phyloP scores from a whole-genome alignment of 2,888 invertebrate species.

The Dynastes tityus region DNA sequence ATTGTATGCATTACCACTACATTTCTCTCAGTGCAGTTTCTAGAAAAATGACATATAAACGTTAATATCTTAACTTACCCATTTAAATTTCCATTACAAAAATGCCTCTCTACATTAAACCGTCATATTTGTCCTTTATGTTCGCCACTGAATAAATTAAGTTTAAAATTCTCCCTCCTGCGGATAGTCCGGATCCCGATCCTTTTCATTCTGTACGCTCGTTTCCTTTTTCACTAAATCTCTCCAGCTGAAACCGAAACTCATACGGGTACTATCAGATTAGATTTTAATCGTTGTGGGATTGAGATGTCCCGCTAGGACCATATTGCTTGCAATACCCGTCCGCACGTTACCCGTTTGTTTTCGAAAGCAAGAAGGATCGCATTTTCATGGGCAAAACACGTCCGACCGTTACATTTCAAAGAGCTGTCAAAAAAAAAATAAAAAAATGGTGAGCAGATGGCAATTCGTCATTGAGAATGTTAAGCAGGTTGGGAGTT shows the following conservation, averaged over 20 bases:
- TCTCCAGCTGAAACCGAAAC: background rate
- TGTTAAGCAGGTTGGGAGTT: slow-evolving; percentile 1
- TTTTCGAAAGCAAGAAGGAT: slow-evolving; percentile 17
- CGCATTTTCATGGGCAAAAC: slow-evolving; percentile 3
- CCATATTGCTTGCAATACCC: background rate
- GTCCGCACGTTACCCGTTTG: background rate
- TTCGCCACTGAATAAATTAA: slow-evolving; percentile 9
- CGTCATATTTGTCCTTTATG: background rate
- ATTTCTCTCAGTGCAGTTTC: no score
- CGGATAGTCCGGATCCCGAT: background rate
- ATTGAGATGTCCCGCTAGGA: slow-evolving; percentile 25
- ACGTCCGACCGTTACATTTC: slow-evolving; percentile 17
- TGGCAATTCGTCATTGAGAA: background rate
- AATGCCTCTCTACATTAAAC: background rate
- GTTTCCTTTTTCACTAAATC: background rate
- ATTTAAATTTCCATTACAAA: background rate
- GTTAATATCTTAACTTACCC: no score
- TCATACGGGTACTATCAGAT: slow-evolving; percentile 9
- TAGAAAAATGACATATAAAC: no score
- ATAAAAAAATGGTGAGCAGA: background rate
- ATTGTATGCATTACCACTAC: no score
- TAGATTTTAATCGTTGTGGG: slow-evolving; percentile 26
- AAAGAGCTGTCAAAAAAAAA: slow-evolving; percentile 14
- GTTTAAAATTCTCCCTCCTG: slow-evolving; percentile 1
- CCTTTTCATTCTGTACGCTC: background rate